These are phyloP conservation scores for Corynorhinus townsendii DNA, from an alignment of 2,113 vertebrate genomes.

Conservation along the genomic window DNA sequence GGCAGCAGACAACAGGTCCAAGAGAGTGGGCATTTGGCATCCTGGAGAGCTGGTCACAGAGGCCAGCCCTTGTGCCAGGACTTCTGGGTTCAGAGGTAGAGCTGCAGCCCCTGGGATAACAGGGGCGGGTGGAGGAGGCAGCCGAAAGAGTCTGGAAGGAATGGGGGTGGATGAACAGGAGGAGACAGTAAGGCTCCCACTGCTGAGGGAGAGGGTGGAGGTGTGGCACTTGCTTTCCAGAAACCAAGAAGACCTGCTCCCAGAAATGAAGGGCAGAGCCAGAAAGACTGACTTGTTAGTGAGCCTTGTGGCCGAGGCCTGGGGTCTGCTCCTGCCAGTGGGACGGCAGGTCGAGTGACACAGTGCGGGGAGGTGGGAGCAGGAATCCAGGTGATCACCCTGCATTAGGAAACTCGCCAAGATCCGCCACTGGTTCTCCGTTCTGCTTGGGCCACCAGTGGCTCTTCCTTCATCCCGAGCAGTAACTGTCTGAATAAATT, in stretches of 20 bases:
- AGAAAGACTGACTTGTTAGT: background rate
- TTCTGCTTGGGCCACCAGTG: background rate
- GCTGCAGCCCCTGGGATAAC: background rate
- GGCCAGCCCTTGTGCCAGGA: background rate
- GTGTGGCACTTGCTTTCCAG: background rate
- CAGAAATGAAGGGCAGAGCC: background rate
- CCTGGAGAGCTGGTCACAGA: background rate
- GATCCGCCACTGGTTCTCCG: no score
- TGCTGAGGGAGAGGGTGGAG: no score
- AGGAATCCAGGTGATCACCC: background rate
- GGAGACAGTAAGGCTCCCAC: background rate
- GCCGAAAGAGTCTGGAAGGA: background rate
- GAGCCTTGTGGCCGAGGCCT: background rate
- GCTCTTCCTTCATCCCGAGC: background rate
- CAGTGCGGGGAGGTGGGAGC: fast-evolving
- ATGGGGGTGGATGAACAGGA: fast-evolving
- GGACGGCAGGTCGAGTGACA: background rate
- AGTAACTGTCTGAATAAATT: fast-evolving
- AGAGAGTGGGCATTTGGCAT: background rate
- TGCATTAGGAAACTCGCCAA: no score
- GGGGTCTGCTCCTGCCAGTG: background rate
- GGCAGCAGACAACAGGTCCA: background rate
- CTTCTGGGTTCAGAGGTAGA: background rate
- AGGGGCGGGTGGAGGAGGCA: background rate
- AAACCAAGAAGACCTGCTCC: background rate